Evolutionary conservation across 2,888 invertebrate species (phyloP).

Genomic region (Gymnoscelis rufifasciata): DNA sequence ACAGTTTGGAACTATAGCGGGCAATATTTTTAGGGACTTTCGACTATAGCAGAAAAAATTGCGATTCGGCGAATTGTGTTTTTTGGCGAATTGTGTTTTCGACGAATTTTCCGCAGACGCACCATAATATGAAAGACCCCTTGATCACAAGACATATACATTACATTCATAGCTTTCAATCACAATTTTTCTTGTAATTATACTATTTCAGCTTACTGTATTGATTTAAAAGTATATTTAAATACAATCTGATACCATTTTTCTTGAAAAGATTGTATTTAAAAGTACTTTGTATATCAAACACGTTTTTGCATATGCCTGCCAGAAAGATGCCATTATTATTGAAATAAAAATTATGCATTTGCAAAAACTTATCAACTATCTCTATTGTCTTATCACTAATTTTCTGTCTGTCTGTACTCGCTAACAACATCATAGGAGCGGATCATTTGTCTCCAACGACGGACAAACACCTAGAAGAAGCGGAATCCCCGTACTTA

Average conservation of each 20-base stretch:
- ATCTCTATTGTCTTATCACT: slow-evolving; percentile 53
- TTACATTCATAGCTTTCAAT: slow-evolving; percentile 16
- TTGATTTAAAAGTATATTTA: slow-evolving; percentile 17
- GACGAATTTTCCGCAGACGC: slow-evolving; percentile 1
- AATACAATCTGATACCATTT: slow-evolving; percentile 7
- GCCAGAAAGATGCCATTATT: not conserved
- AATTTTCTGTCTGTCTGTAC: slow-evolving; percentile 63
- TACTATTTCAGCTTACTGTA: slow-evolving; percentile 16
- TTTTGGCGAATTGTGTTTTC: too few relatives aligned
- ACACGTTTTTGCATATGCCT: slow-evolving; percentile 23
- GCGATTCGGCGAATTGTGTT: too few relatives aligned
- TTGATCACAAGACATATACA: slow-evolving; percentile 14
- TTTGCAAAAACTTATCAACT: slow-evolving; percentile 47
- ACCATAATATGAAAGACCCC: slow-evolving; percentile 7
- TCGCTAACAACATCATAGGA: slow-evolving; percentile 72
- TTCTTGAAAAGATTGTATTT: slow-evolving; percentile 12
- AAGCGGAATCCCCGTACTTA: slow-evolving; percentile 74
- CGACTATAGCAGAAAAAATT: too few relatives aligned
- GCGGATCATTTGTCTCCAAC: slow-evolving; percentile 74
- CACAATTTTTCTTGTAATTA: slow-evolving; percentile 13
- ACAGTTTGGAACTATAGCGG: too few relatives aligned
- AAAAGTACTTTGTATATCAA: not conserved
- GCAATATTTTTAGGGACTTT: too few relatives aligned
- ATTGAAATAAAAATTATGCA: slow-evolving; percentile 25
- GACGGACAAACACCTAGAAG: slow-evolving; percentile 73